Conservation (phyloP, 2,888 invertebrate genomes). For the Gerosis bhagava region DNA sequence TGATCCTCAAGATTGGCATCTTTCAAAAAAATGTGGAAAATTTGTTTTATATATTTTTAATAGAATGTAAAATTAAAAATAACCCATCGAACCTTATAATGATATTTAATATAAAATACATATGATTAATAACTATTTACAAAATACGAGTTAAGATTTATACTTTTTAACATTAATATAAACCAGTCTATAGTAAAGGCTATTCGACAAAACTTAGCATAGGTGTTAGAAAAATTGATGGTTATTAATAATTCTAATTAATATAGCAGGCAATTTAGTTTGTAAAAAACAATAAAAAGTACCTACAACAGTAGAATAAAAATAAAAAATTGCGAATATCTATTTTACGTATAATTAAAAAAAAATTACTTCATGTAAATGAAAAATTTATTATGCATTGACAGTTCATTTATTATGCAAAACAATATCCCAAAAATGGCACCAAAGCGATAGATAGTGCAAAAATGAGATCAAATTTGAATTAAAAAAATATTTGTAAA, state of each 20-base stretch:
- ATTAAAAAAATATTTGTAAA: slow-evolving; percentile 51
- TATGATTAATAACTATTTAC: slow-evolving; percentile 81
- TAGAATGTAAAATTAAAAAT: slow-evolving; percentile 79
- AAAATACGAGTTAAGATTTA: slow-evolving; percentile 80
- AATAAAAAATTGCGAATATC: slow-evolving; percentile 29
- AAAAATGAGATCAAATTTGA: slow-evolving; percentile 74
- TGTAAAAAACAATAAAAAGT: slow-evolving; percentile 35
- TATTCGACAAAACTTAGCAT: slow-evolving; percentile 78
- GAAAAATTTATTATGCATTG: slow-evolving; percentile 62
- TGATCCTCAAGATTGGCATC: slow-evolving; percentile 51
- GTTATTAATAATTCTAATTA: slow-evolving; percentile 52
- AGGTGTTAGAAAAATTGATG: slow-evolving; percentile 73
- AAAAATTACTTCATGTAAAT: slow-evolving; percentile 46
- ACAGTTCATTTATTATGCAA: slow-evolving; percentile 62
- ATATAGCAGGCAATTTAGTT: slow-evolving; percentile 74
- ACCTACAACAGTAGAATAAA: slow-evolving; percentile 32
- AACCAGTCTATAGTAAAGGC: slow-evolving; percentile 82
- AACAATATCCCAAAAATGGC: slow-evolving; percentile 59
- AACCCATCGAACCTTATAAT: slow-evolving; percentile 78
- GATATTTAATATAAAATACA: slow-evolving; percentile 81
- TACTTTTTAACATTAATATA: slow-evolving; percentile 76
- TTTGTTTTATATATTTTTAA: slow-evolving; percentile 61
- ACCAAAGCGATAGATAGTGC: slow-evolving; percentile 63
- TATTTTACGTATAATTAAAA: slow-evolving; percentile 35
- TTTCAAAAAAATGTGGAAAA: slow-evolving; percentile 65